phyloP scores from a whole-genome alignment of 2,888 invertebrate species.

The Cheilosia vernalis region DNA sequence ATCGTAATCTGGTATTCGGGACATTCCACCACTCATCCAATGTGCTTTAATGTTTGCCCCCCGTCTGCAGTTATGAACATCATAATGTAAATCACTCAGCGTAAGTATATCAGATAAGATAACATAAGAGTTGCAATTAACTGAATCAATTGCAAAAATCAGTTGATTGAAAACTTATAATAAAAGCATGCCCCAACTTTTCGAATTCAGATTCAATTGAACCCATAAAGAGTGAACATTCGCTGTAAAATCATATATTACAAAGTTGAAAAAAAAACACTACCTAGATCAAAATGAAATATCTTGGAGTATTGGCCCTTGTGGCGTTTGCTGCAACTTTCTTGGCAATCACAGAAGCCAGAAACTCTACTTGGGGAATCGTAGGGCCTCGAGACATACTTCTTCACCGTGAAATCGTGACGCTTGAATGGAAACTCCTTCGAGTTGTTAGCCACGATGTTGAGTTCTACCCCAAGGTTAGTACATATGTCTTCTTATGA shows the following conservation, averaged over 20 bases:
- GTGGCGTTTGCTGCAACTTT: constrained; percentile 49
- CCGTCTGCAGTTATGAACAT: background rate
- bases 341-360: constrained; percentile 47
- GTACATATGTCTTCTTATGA: background rate
- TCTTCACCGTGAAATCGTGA: constrained; percentile 60
- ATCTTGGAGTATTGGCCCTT: constrained; percentile 48
- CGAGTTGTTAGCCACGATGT: constrained; percentile 65
- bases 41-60: too few relatives aligned
- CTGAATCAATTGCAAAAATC: constrained; percentile 13
- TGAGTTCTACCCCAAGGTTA: constrained; percentile 56
- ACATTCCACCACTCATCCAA: too few relatives aligned
- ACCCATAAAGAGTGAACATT: background rate
- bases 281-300: constrained; percentile 38
- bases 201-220: background rate
- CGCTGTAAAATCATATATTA: background rate
- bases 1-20: too few relatives aligned
- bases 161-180: constrained; percentile 12
- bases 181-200: constrained; percentile 38
- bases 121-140: constrained; percentile 8
- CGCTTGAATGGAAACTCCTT: constrained; percentile 55
- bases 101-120: constrained; percentile 48
- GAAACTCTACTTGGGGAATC: constrained; percentile 43
- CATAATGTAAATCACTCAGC: constrained; percentile 22
- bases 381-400: constrained; percentile 47
- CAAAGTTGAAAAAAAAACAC: background rate